Evolutionary conservation across 2,797 vertebrate species (phyloP).

Genomic region (Mastacembelus armatus): DNA sequence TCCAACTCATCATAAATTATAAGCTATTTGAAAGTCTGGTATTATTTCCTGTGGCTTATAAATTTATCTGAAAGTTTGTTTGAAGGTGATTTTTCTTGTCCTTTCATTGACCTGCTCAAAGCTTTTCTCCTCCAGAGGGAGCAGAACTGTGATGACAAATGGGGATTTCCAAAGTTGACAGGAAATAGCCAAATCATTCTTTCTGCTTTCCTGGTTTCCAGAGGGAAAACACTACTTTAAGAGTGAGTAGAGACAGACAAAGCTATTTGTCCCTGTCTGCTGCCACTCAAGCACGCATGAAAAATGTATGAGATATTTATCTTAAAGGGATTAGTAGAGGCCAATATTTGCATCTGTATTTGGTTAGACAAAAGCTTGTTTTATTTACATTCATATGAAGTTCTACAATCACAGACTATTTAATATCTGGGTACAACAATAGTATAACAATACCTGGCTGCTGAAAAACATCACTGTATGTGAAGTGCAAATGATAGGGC

Average conservation of each 20-base stretch:
- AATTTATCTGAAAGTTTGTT: slow-evolving; percentile 18
- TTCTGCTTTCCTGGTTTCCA: slow-evolving; percentile 35
- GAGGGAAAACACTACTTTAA: slow-evolving; percentile 40
- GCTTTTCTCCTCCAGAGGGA: slow-evolving; percentile 40
- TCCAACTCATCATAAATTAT: background rate
- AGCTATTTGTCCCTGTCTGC: slow-evolving; percentile 36
- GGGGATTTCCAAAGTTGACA: slow-evolving; percentile 66
- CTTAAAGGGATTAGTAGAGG: slow-evolving; percentile 38
- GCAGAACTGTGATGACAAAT: slow-evolving; percentile 54
- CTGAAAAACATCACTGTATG: background rate
- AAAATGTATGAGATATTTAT: slow-evolving; percentile 54
- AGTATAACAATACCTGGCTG: background rate
- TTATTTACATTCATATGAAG: background rate
- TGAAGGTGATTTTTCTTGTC: slow-evolving; percentile 38
- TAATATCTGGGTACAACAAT: background rate
- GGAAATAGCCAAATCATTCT: slow-evolving; percentile 67
- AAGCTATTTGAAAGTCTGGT: background rate
- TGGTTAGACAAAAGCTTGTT: slow-evolving; percentile 31
- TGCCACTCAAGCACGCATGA: slow-evolving; percentile 29
- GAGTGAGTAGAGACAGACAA: slow-evolving; percentile 45
- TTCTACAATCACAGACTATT: background rate
- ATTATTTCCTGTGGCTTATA: background rate
- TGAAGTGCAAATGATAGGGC: too few relatives aligned
- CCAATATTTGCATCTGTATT: slow-evolving; percentile 38
- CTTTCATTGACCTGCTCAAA: slow-evolving; percentile 18